Evolutionary conservation across 92 coral and sea anemone genomes (phyloP), one percentile per base, ranked within the genome.

Genomic region (Porites rus): DNA sequence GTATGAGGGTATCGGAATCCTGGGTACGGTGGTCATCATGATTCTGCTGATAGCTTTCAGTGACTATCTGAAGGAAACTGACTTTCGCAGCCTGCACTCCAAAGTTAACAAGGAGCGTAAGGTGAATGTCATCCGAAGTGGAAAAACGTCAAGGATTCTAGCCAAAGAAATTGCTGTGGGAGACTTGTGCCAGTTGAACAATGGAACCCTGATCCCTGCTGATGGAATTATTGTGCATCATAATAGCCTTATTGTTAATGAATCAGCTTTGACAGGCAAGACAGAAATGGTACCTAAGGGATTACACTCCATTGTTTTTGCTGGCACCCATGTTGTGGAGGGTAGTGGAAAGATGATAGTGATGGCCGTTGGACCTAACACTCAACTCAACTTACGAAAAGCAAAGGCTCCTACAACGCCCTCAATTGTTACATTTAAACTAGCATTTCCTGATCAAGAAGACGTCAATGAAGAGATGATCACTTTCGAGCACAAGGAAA

Each of bases 211-310:
- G 70, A 86, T 97, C 67, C 98, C 99, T 20, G 98, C 93, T 9
- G 99, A 97, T 93, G 99, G 99, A 18, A 79, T 97, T 72, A 84
- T 95, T 31, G 90, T 97, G 19, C 98, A 97, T 74, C 94, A 94
- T 53, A 90, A 78, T 83, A 96, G 92, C 74, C 92, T 95, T 53
- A 84, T 90, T 51, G 93, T 93, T 19, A 95, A 95, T 51, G 99
- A 97, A 70, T 84, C 93, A 53, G 68, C 93, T 59, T 81, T 94
- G 22, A 91, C 96, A 72, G 87, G 89, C 31, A 78, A 86, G 43
- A 89, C 87, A 60, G 88, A 88, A 6, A 85, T 88, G 73, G 73
- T 90, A 70, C 90, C 84, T 1, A 97, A 83, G 74, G 83, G 83
- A 66, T 64, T 77, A 12, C 88, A 89, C 77, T 87, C 84, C 67